These are phyloP conservation scores for Eurytoma adleriae DNA, from an alignment of 2,888 invertebrate species.

Conservation along the genomic window DNA sequence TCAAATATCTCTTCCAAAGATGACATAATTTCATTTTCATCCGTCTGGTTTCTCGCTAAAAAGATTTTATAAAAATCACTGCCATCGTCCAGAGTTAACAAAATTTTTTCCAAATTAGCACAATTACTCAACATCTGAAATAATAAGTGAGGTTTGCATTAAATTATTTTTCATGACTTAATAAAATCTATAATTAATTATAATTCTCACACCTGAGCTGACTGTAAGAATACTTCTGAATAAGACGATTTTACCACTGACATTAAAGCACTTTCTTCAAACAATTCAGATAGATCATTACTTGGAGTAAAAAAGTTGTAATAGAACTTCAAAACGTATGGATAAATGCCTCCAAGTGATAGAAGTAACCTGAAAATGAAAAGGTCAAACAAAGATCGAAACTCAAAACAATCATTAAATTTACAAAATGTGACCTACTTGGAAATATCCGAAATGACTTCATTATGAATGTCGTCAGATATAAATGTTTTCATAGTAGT, in stretches of 20 bases:
- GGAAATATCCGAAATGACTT: slow-evolving; percentile 59
- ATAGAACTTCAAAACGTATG: slow-evolving; percentile 60
- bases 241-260: slow-evolving; percentile 14
- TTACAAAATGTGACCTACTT: slow-evolving; percentile 51
- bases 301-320: slow-evolving; percentile 56
- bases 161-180: neutral
- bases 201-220: slow-evolving; percentile 56
- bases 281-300: slow-evolving; percentile 49
- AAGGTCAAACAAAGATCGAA: slow-evolving; percentile 8
- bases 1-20: slow-evolving; percentile 60
- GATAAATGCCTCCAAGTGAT: slow-evolving; percentile 60
- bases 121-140: slow-evolving; percentile 62
- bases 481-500: slow-evolving; percentile 63
- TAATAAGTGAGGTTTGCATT: neutral
- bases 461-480: slow-evolving; percentile 60
- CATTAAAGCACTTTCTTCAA: slow-evolving; percentile 46
- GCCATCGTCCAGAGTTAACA: slow-evolving; percentile 52
- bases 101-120: slow-evolving; percentile 58
- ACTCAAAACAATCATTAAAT: neutral
- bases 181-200: slow-evolving; percentile 1
- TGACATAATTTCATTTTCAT: slow-evolving; percentile 49
- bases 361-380: slow-evolving; percentile 54
- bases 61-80: slow-evolving; percentile 63
- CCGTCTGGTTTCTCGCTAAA: slow-evolving; percentile 61
- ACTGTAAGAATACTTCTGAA: slow-evolving; percentile 58